A percentile compares a stretch with the other conserved stretches of the same genome.
These are phyloP conservation scores for Pavo muticus DNA, from an alignment of 2,113 vertebrate species.

Conservation along the genomic window DNA sequence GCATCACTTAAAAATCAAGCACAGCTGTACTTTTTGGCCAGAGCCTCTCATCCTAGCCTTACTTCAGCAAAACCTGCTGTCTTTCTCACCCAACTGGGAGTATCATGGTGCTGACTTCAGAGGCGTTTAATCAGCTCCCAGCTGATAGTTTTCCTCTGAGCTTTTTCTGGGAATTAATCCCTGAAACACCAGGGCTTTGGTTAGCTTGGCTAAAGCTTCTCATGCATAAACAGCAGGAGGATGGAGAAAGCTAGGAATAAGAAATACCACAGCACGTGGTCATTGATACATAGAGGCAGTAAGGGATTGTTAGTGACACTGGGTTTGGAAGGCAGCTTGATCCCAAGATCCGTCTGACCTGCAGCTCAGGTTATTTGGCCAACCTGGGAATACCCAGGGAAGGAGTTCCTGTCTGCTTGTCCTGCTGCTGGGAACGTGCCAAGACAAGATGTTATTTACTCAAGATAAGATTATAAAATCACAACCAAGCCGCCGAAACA, in stretches of 20 bases:
- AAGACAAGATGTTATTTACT: constrained; percentile 49
- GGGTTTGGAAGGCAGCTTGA: constrained; percentile 22
- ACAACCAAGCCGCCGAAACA: not conserved
- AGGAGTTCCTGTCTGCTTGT: not conserved
- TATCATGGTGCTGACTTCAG: not conserved
- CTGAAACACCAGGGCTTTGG: not conserved
- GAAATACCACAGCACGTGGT: not conserved
- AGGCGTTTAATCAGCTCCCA: constrained; percentile 11
- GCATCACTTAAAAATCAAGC: not conserved
- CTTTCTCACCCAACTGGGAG: not conserved
- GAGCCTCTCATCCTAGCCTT: not conserved
- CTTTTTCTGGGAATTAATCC: constrained; percentile 49
- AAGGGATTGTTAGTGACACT: constrained; percentile 10
- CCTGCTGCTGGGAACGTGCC: not conserved
- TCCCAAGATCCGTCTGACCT: not conserved
- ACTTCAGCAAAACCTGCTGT: not conserved
- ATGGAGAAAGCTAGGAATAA: constrained; percentile 14
- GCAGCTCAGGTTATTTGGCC: not conserved
- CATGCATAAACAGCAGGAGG: constrained; percentile 38
- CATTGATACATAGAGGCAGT: not conserved
- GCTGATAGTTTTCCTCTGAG: constrained; percentile 5
- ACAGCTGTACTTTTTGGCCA: not conserved
- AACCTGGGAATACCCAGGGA: not conserved
- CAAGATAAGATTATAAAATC: constrained; percentile 43
- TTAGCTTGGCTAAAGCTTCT: constrained; percentile 12